phyloP scores from a whole-genome alignment of 2,888 invertebrate genomes.

The Cosmia pyralina region DNA sequence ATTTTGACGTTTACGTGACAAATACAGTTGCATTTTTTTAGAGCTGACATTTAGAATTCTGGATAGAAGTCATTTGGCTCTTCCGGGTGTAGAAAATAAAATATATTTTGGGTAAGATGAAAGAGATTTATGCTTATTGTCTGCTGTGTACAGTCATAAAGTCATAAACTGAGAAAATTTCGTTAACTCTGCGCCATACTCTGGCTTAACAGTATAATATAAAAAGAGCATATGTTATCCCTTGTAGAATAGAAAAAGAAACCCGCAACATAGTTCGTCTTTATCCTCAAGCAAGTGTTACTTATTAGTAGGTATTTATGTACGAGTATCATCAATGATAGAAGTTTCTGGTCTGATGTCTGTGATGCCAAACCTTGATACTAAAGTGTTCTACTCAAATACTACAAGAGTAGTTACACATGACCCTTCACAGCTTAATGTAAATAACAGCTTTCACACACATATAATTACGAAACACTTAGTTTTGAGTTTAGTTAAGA shows the following conservation, averaged over 20 bases:
- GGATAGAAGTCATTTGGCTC: conserved; percentile 30
- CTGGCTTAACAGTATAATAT: background rate
- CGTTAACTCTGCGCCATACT: conserved; percentile 7
- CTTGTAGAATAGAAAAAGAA: conserved; percentile 12
- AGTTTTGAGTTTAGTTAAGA: conserved; percentile 18
- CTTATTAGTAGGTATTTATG: background rate
- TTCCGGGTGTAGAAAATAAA: background rate
- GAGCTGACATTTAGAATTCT: background rate
- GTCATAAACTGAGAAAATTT: conserved; percentile 36
- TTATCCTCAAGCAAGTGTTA: background rate
- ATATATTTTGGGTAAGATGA: conserved; percentile 7
- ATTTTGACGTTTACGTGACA: conserved; percentile 44
- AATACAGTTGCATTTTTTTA: conserved; percentile 22
- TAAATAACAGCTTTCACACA: conserved; percentile 38
- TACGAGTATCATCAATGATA: background rate
- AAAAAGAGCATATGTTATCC: conserved; percentile 11
- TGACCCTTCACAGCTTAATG: conserved; percentile 7
- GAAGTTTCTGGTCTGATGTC: background rate
- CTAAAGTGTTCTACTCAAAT: conserved; percentile 25
- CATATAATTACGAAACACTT: conserved; percentile 31
- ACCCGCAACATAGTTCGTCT: background rate
- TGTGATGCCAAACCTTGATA: background rate
- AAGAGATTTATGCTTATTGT: conserved; percentile 14
- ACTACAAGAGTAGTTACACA: conserved; percentile 29
- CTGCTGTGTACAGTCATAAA: conserved; percentile 10